Percentiles rank a stretch among this genome's conserved stretches.
These are phyloP conservation scores for Dermolepida albohirtum DNA, from an alignment of 2,888 invertebrate species.

Conservation along the genomic window DNA sequence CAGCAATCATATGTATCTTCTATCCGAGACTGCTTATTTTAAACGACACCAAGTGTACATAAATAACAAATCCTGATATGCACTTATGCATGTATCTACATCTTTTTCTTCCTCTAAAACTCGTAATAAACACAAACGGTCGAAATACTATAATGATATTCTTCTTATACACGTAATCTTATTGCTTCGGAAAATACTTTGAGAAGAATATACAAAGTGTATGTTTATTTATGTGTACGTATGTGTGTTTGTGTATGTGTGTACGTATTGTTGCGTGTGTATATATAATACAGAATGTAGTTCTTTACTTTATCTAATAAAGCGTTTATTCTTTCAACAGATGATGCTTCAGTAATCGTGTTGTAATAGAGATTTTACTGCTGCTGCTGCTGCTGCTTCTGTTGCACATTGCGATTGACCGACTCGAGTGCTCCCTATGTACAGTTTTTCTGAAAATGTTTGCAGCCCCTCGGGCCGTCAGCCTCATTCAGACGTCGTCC, in stretches of 20 bases:
- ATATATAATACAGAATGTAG: too few species aligned
- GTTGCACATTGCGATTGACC: constrained; percentile 10
- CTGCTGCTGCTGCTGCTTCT: background rate
- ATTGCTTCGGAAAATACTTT: constrained; percentile 41
- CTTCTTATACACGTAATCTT: constrained; percentile 15
- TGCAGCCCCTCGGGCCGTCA: constrained; percentile 41
- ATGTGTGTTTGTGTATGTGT: background rate
- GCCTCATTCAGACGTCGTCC: constrained; percentile 65
- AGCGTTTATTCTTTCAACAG: constrained; percentile 37
- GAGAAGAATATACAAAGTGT: constrained; percentile 4
- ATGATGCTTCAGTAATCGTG: constrained; percentile 21
- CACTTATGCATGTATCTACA: too few species aligned
- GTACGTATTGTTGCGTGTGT: constrained; percentile 1
- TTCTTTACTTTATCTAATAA: constrained; percentile 28
- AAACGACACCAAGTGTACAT: too few species aligned
- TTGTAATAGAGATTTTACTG: constrained; percentile 6
- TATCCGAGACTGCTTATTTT: too few species aligned
- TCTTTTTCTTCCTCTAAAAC: background rate
- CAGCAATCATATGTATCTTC: too few species aligned
- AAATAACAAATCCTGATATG: too few species aligned
- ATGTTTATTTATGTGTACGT: background rate
- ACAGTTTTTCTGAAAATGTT: constrained; percentile 25
- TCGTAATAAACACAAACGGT: background rate
- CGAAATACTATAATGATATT: background rate
- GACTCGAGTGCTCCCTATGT: constrained; percentile 14